phyloP scores from a whole-genome alignment of 2,113 vertebrate genomes.

The Benthochromis sp. region DNA sequence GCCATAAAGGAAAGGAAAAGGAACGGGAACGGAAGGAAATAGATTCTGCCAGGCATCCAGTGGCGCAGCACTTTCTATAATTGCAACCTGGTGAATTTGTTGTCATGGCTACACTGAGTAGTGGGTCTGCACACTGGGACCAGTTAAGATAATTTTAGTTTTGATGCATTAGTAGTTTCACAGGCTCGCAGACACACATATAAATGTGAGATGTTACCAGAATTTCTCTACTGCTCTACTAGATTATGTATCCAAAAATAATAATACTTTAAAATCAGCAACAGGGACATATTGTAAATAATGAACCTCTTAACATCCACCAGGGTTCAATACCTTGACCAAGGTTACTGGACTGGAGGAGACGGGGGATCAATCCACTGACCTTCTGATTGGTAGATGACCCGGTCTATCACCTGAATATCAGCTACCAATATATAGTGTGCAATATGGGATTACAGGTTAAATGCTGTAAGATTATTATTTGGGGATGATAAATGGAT shows the following conservation, averaged over 20 bases:
- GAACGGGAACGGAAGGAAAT: background rate
- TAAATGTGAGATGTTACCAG: slow-evolving; percentile 6
- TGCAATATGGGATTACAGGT: background rate
- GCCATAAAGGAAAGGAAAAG: background rate
- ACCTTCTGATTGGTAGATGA: background rate
- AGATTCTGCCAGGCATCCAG: slow-evolving; percentile 12
- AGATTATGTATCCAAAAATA: background rate
- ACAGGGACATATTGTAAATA: background rate
- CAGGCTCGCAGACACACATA: background rate
- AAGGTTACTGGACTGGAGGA: background rate
- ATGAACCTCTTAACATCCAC: background rate
- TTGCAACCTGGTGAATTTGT: slow-evolving; percentile 54
- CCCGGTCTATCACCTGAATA: background rate
- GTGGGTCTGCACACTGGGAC: slow-evolving; percentile 24
- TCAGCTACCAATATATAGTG: background rate
- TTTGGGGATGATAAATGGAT: background rate
- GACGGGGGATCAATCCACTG: background rate
- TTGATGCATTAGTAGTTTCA: slow-evolving; percentile 44
- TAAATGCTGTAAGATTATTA: background rate
- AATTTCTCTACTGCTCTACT: background rate
- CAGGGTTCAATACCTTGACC: background rate
- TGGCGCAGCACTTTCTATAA: slow-evolving; percentile 32
- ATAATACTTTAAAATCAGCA: background rate
- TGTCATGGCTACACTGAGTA: slow-evolving; percentile 56
- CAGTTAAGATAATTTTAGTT: slow-evolving; percentile 39